Evolutionary conservation across 2,888 invertebrate species (phyloP).

Genomic region (Lysandra coridon): DNA sequence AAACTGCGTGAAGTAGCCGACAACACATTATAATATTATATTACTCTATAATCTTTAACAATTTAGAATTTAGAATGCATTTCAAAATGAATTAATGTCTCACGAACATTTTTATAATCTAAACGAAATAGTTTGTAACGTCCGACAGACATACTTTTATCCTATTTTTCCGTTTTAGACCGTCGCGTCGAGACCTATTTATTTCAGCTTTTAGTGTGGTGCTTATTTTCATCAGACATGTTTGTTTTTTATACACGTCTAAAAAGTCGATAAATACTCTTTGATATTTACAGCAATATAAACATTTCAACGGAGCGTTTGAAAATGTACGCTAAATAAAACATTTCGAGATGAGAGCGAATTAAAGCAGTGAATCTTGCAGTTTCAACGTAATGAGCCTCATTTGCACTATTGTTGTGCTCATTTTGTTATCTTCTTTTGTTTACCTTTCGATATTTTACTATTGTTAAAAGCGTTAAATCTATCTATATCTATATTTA

Average conservation of each 20-base stretch:
- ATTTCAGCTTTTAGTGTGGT: neutral
- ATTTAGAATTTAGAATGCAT: too few species aligned
- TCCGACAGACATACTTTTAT: neutral
- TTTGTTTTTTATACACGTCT: neutral
- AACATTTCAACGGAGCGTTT: conserved; percentile 7
- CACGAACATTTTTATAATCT: neutral
- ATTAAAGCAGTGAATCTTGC: neutral
- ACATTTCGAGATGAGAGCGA: neutral
- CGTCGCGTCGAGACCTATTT: neutral
- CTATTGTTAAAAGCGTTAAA: neutral
- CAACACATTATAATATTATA: too few species aligned
- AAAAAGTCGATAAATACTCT: neutral
- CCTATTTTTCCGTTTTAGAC: neutral
- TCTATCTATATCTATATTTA: neutral
- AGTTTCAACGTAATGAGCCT: neutral
- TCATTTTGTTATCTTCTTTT: neutral
- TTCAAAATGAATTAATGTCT: neutral
- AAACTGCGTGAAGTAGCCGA: too few species aligned
- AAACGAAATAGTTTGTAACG: neutral
- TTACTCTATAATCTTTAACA: too few species aligned
- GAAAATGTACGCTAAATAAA: neutral
- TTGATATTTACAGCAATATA: neutral
- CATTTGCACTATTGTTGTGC: neutral
- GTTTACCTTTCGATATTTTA: neutral
- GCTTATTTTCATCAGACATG: neutral